phyloP scores from a whole-genome alignment of 2,113 vertebrate genomes.

The Notiomystis cincta region DNA sequence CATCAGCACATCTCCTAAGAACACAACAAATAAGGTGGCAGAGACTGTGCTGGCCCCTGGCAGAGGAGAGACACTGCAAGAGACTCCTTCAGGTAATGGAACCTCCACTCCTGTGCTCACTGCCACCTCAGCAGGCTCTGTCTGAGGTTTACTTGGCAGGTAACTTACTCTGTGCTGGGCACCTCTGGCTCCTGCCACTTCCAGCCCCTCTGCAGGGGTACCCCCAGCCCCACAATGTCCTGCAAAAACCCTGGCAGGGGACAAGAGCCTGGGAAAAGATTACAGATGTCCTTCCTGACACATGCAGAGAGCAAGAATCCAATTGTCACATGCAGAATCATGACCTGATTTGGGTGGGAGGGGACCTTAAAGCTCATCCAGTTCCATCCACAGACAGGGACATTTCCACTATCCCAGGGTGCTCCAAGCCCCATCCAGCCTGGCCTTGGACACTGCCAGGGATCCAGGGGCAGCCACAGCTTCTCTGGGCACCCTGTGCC shows the following conservation, averaged over 20 bases:
- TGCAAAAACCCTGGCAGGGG: not conserved
- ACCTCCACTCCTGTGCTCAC: not conserved
- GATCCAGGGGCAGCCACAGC: not conserved
- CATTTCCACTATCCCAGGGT: not conserved
- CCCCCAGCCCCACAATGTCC: not conserved
- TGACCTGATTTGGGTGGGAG: not conserved
- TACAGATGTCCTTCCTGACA: not conserved
- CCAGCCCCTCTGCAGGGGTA: not conserved
- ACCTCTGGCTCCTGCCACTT: not conserved
- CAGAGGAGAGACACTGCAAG: not conserved
- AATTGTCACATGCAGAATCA: not conserved
- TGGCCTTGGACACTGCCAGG: not conserved
- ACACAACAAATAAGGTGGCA: not conserved
- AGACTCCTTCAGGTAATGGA: not conserved
- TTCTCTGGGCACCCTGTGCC: not conserved
- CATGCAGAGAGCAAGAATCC: not conserved
- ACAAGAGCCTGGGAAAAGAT: not conserved
- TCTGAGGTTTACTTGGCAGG: not conserved
- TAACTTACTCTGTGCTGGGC: not conserved
- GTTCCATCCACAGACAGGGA: not conserved
- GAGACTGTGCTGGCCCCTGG: not conserved
- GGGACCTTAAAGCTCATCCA: not conserved
- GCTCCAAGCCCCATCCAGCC: accelerated
- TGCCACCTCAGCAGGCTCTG: not conserved
- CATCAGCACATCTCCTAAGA: not conserved